Conservation (phyloP, 2,113 vertebrate genomes). For the Ifrita kowaldi region DNA sequence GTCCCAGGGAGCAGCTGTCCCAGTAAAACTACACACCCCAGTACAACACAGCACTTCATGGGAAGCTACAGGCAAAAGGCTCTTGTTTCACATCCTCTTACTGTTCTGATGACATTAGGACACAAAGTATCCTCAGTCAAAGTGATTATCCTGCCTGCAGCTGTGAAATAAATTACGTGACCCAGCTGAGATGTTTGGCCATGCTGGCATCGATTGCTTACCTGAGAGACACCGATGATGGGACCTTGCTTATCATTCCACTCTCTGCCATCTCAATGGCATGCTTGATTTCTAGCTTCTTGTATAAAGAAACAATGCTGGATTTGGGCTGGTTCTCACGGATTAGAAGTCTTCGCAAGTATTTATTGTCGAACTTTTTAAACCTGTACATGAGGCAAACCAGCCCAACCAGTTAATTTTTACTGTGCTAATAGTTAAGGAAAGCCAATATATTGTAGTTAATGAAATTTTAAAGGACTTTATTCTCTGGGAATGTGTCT, state of each 20-base stretch:
- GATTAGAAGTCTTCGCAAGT: slow-evolving; percentile 87
- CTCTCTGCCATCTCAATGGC: slow-evolving; percentile 90
- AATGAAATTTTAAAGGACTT: neutral
- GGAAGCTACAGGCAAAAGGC: neutral
- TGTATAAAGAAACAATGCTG: slow-evolving; percentile 91
- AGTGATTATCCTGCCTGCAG: neutral
- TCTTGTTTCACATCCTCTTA: neutral
- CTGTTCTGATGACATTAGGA: neutral
- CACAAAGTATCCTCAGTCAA: neutral
- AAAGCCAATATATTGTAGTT: neutral
- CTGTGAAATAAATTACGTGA: neutral
- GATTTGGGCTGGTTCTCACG: slow-evolving; percentile 86
- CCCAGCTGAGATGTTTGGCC: neutral
- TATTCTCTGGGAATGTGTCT: neutral
- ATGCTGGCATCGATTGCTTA: slow-evolving; percentile 49
- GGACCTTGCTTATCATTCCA: slow-evolving; percentile 75
- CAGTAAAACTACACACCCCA: neutral
- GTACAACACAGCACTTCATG: neutral
- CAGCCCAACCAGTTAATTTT: slow-evolving; percentile 14
- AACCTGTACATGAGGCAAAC: slow-evolving; percentile 75
- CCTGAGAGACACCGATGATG: slow-evolving; percentile 74
- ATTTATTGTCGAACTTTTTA: slow-evolving; percentile 89
- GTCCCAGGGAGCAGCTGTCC: neutral
- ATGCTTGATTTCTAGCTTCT: slow-evolving; percentile 94
- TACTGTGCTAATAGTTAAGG: neutral